Percentiles rank a stretch among this genome's conserved stretches.
Evolutionary conservation across 2,113 vertebrate genomes (phyloP).

Genomic region (Chloroceryle aenea): DNA sequence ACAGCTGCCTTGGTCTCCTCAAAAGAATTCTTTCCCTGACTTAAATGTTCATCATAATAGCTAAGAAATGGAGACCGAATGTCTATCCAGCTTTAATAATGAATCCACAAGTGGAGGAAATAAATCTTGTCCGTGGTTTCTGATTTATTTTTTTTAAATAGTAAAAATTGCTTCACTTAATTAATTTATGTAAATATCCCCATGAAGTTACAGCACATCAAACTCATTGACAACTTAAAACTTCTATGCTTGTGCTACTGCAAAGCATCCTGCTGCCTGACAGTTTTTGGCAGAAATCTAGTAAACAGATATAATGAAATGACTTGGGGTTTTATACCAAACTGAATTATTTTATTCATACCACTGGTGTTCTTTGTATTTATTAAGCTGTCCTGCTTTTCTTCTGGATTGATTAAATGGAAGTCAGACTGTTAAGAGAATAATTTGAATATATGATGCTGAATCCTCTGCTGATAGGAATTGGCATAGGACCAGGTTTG

Average conservation of each 20-base stretch:
- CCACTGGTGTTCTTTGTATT: neutral
- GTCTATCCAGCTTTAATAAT: neutral
- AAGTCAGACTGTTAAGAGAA: neutral
- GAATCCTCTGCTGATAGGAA: neutral
- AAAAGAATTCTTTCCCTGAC: neutral
- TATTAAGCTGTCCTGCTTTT: neutral
- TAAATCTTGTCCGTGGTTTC: neutral
- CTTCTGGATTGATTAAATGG: neutral
- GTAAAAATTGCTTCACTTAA: neutral
- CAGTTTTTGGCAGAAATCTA: slow-evolving; percentile 10
- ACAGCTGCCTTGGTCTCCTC: neutral
- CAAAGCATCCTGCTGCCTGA: neutral
- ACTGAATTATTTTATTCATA: neutral
- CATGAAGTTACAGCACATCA: neutral
- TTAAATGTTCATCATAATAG: neutral
- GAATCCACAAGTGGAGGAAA: neutral
- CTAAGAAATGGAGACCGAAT: neutral
- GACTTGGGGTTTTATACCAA: slow-evolving; percentile 2
- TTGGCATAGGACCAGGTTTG: neutral
- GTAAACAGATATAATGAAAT: slow-evolving; percentile 10
- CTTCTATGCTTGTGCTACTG: neutral
- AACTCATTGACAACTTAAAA: slow-evolving; percentile 5
- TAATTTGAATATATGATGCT: neutral
- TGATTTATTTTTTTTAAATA: neutral
- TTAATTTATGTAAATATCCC: slow-evolving; percentile 16